Base-by-base conservation (phyloP, 2,888 invertebrate species). In the Ganaspis brasiliensis region DNA sequence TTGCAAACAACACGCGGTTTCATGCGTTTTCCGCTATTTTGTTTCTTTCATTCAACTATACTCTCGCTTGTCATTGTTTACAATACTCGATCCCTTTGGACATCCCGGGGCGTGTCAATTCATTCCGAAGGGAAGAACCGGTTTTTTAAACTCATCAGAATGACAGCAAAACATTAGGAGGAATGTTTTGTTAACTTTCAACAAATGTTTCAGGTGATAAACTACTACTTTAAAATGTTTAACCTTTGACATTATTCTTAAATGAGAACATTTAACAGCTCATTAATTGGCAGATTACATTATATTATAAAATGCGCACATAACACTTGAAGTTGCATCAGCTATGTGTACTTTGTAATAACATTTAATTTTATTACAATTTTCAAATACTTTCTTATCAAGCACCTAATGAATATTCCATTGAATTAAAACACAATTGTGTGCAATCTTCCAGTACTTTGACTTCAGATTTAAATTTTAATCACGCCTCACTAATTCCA, bases 361-460 rank as follows among this genome's bases (percentile, higher is more conserved):
- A 3, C n/a, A 3, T n/a, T n/a, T n/a, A n/a, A n/a, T n/a, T n/a
- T n/a, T 52, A 6, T 52, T 16, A 52, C 0, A n/a, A 52, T 52
- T 52, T 1, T 9, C 52, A 52, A 52, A 52, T 52, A 19, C 6
- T 21, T 8, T 21, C 35, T 35, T 40, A 21, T 35, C 19, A 10
- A 87, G 84, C 83, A 85, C 79, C 82, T 83, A 78, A 87, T 88
- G 83, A 84, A 87, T 85, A 85, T 86, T 86, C 86, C 70, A 82
- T 83, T 82, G 77, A 75, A 86, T 89, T 86, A 86, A 73, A 40
- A 19, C 85, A 86, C 85, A 87, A 86, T 78, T 85, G 76, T 78
- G 78, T 56, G 74, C 87, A 85, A 81, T 89, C 87, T 89, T 89
- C 88, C 88, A 86, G 87, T 87, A 87, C 86, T 84, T 71, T 85